Conservation (phyloP, 2,797 vertebrate genomes). For the Tokudaia muenninki region DNA sequence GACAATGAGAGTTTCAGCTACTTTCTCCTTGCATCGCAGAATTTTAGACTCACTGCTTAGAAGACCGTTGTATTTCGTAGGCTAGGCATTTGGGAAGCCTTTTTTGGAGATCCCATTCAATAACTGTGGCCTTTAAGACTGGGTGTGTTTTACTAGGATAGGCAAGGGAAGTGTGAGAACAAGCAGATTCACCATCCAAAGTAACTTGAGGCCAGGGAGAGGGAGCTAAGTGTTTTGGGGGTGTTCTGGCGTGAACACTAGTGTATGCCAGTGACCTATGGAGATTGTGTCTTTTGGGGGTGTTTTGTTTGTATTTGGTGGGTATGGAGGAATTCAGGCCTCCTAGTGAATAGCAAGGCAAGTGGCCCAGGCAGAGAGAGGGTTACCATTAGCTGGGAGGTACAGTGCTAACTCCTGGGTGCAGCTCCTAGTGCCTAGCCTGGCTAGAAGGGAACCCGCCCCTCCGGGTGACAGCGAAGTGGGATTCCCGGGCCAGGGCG, state of each 20-base stretch:
- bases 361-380: not conserved
- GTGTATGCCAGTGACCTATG: too few species aligned
- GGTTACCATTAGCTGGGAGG: rapidly evolving
- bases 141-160: not conserved
- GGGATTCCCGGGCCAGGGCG: not conserved
- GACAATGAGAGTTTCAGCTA: conserved; percentile 1
- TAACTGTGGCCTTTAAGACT: not conserved
- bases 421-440: not conserved
- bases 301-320: not conserved
- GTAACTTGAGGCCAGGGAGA: not conserved
- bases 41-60: conserved; percentile 17
- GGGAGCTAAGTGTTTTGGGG: not conserved
- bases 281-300: not conserved
- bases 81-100: not conserved
- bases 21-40: conserved; percentile 41
- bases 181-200: not conserved
- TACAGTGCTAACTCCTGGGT: not conserved
- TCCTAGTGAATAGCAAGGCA: not conserved
- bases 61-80: not conserved
- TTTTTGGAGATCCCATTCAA: not conserved
- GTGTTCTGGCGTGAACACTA: not conserved
- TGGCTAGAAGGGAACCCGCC: not conserved
- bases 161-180: too few species aligned
- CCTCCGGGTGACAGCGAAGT: not conserved
- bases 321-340: not conserved